These are phyloP conservation scores for Plusia festucae DNA, from an alignment of 2,888 invertebrate species.

Conservation along the genomic window DNA sequence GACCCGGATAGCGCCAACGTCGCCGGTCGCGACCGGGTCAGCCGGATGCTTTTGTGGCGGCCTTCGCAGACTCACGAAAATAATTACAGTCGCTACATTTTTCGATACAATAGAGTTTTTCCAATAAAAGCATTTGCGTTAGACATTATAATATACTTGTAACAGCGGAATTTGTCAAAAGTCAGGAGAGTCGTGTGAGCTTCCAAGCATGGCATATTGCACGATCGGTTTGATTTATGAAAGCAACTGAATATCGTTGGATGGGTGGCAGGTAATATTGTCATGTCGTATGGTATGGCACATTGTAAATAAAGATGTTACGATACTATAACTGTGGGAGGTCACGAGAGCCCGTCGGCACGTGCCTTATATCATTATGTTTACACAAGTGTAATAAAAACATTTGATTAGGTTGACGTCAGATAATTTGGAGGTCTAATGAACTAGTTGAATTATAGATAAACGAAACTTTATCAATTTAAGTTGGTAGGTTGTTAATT, in stretches of 20 bases:
- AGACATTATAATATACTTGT: neutral
- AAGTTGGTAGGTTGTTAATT: neutral
- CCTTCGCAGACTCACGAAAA: conserved; percentile 75
- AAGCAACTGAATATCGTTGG: conserved; percentile 21
- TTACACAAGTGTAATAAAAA: conserved; percentile 42
- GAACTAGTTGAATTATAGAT: conserved; percentile 32
- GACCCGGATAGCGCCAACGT: conserved; percentile 88
- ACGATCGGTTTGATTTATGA: conserved; percentile 39
- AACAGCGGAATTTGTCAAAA: neutral
- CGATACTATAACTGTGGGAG: conserved; percentile 52
- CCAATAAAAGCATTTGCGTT: neutral
- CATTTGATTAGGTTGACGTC: conserved; percentile 43
- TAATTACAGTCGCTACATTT: conserved; percentile 61
- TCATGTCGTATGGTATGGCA: conserved; percentile 38
- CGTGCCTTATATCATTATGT: conserved; percentile 54
- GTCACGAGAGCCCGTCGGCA: conserved; percentile 58
- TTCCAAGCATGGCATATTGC: conserved; percentile 22
- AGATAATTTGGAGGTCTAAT: conserved; percentile 37
- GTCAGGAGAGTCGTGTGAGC: conserved; percentile 6
- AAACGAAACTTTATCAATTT: conserved; percentile 24
- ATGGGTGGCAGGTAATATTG: conserved; percentile 26
- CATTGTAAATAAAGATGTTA: conserved; percentile 55
- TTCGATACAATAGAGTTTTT: conserved; percentile 5
- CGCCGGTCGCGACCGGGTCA: conserved; percentile 87
- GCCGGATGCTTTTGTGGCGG: conserved; percentile 71